A percentile compares a stretch with the other conserved stretches of the same genome.
These are phyloP conservation scores for Chlorodrepanis virens DNA, from an alignment of 2,113 vertebrate genomes.

Conservation along the genomic window DNA sequence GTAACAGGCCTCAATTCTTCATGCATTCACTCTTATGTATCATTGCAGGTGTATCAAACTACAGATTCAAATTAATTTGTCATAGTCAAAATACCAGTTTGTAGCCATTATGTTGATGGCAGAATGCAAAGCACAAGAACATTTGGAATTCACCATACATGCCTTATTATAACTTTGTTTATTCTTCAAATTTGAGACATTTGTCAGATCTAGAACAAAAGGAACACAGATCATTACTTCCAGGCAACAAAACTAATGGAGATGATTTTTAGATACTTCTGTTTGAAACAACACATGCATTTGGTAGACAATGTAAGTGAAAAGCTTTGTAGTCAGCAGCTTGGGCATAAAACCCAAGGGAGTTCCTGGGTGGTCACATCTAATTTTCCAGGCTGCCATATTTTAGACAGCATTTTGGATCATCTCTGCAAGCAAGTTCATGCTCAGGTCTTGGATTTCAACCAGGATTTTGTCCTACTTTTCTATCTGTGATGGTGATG, in stretches of 20 bases:
- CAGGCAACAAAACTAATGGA: background rate
- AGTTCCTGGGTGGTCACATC: background rate
- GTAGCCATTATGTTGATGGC: background rate
- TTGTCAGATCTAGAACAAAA: background rate
- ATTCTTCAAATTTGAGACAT: background rate
- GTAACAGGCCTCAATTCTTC: background rate
- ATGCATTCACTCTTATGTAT: background rate
- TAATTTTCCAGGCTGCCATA: background rate
- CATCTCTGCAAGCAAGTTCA: background rate
- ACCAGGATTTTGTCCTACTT: background rate
- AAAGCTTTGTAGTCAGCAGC: background rate
- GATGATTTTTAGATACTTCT: background rate
- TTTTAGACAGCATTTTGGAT: background rate
- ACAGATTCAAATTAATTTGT: background rate
- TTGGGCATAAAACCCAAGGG: background rate
- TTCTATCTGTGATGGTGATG: background rate
- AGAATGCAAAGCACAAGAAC: background rate
- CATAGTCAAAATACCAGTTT: background rate
- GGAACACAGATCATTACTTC: background rate
- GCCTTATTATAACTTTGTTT: background rate
- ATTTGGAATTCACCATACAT: background rate
- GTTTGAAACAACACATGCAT: background rate
- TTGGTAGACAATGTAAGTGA: background rate
- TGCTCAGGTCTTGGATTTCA: background rate
- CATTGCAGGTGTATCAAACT: background rate